A percentile compares a stretch with the other conserved stretches of the same genome.
Conservation (phyloP, 2,888 invertebrate genomes). For the Rhopalosiphum nymphaeae region DNA sequence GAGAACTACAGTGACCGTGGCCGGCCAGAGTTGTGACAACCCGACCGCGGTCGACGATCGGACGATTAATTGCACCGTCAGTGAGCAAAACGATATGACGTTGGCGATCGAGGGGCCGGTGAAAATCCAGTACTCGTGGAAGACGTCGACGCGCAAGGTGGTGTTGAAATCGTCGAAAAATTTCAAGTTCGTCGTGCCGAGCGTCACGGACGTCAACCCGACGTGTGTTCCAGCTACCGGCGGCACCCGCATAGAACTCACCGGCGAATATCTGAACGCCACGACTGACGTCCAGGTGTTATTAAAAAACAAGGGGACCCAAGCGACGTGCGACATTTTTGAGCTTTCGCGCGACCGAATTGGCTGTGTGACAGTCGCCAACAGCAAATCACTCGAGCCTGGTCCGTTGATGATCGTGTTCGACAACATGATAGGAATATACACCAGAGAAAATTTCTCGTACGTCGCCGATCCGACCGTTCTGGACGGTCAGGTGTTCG, state of each 20-base stretch:
- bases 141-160: background rate
- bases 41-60: too few species aligned
- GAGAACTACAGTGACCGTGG: background rate
- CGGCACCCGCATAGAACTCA: background rate
- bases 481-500: background rate
- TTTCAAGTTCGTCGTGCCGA: background rate
- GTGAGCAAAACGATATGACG: background rate
- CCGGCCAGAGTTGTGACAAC: background rate
- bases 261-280: background rate
- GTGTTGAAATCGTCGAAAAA: background rate
- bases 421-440: rapidly evolving
- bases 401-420: background rate
- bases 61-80: background rate
- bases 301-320: rapidly evolving
- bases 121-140: background rate
- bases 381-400: rapidly evolving
- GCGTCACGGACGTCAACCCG: rapidly evolving
- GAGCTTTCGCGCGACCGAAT: background rate
- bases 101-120: background rate
- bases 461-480: background rate
- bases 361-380: background rate
- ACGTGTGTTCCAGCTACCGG: background rate
- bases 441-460: background rate
- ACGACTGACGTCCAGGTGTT: background rate
- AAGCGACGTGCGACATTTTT: background rate